These are phyloP conservation scores for Hermaeophaga mercurialis DNA, from an alignment of 2,888 invertebrate genomes.

Conservation along the genomic window DNA sequence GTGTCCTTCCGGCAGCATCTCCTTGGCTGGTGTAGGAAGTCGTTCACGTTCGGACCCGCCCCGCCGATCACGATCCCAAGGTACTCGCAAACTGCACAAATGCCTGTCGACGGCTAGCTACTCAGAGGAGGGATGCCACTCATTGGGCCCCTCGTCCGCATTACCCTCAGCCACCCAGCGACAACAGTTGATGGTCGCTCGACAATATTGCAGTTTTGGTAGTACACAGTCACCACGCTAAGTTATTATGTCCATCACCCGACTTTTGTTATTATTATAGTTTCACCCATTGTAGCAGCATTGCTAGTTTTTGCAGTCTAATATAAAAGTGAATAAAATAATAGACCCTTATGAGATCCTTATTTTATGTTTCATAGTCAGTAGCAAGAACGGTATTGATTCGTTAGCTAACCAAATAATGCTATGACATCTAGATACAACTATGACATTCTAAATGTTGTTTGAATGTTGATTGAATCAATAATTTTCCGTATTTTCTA, in stretches of 20 bases:
- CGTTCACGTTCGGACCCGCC: constrained; percentile 65
- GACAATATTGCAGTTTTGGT: constrained; percentile 95
- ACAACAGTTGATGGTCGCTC: constrained; percentile 78
- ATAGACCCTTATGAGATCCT: no score
- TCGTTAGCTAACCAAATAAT: no score
- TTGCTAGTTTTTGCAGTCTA: no score
- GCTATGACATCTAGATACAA: no score
- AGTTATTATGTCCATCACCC: constrained; percentile 13
- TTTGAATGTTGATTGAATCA: no score
- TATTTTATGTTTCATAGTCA: no score
- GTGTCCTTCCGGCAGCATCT: constrained; percentile 56
- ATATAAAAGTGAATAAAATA: no score
- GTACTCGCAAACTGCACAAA: constrained; percentile 92
- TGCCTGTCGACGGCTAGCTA: constrained; percentile 88
- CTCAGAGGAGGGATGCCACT: constrained; percentile 71
- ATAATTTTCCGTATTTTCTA: no score
- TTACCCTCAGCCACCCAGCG: constrained; percentile 58
- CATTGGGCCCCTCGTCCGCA: constrained; percentile 53
- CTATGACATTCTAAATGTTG: no score
- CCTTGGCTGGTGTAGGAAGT: constrained; percentile 43
- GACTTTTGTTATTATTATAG: neutral
- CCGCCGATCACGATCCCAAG: constrained; percentile 89
- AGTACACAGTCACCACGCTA: constrained; percentile 73
- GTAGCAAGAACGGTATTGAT: no score
- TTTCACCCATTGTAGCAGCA: no score